phyloP scores from a whole-genome alignment of 2,888 invertebrate genomes.

The Drosophila neotestacea region DNA sequence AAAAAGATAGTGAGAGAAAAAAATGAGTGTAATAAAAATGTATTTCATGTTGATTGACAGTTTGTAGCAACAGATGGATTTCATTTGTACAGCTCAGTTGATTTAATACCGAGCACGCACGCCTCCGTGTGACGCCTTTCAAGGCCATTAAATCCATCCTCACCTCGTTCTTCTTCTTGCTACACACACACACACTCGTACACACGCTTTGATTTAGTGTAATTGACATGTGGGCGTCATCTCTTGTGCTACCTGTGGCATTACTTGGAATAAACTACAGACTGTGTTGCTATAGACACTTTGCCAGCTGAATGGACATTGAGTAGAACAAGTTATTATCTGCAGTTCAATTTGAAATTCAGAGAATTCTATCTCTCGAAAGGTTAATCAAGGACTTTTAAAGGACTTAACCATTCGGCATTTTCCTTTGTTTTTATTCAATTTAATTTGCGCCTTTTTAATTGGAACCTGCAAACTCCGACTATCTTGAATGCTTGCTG shows the following conservation, averaged over 20 bases:
- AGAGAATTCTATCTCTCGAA: neutral
- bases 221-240: slow-evolving; percentile 13
- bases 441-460: neutral
- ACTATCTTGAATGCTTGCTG: neutral
- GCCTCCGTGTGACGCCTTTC: slow-evolving; percentile 1
- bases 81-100: neutral
- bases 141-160: neutral
- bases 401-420: neutral
- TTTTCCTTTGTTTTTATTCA: neutral
- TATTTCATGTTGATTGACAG: slow-evolving; percentile 20
- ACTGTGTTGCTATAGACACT: neutral
- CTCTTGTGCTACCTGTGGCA: slow-evolving; percentile 19
- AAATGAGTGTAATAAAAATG: slow-evolving; percentile 1
- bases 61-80: slow-evolving; percentile 1
- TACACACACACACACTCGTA: neutral
- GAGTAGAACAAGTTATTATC: slow-evolving; percentile 1
- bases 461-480: neutral
- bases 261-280: neutral
- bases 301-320: slow-evolving; percentile 1
- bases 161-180: no score
- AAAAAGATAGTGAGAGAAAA: neutral
- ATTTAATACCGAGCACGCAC: slow-evolving; percentile 1
- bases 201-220: slow-evolving; percentile 34
- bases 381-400: neutral
- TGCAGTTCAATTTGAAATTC: neutral